Evolutionary conservation across 2,888 invertebrate genomes (phyloP), one percentile per base, ranked within the genome.

Genomic region (Sialis fuliginosa): DNA sequence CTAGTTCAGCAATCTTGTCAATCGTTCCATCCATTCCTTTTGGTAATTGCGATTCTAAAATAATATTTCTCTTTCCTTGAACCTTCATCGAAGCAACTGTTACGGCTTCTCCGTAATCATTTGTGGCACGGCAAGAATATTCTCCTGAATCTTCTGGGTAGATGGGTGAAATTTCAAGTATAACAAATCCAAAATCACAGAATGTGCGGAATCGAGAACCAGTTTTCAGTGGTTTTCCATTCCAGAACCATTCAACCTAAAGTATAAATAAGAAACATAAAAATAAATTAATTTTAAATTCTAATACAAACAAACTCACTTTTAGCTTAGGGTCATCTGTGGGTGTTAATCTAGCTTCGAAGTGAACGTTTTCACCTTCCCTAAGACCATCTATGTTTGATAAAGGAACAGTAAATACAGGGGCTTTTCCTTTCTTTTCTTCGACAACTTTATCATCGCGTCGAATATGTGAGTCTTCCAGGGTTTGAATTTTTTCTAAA

Each of bases 111-210:
- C 91, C 91, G 54, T 86, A 88, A 54, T 89, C 84, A 57, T 91
- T 91, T 49, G 75, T 78, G 12, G 91, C 91, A 58, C 90, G 75
- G 67, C 91, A 91, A 44, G 85, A 79, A 60, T 87, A 89, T 68
- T 88, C 88, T 12, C 93, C 95, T 31, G 91, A 87, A 63, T 97
- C 96, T 70, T 93, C 92, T 1, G 92, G 91, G 62, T 93, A 93
- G 8, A 95, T 92, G 0, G 96, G 96, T 6, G 92, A 88, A 56
- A 97, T 95, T 73, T 97, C 96, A 53, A 97, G 72, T 54, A 96
- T 92, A 32, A 93, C 95, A 61, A 93, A 95, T 48, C 97, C 96
- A 65, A 97, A 96, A 68, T 97, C 96, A 60, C 92, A 89, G 79
- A 93, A 91, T 33, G 95, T 93, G 54, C 95, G 85, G 72, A 93